Evolutionary conservation across 2,113 vertebrate species (phyloP).

Genomic region (Chlorodrepanis virens): DNA sequence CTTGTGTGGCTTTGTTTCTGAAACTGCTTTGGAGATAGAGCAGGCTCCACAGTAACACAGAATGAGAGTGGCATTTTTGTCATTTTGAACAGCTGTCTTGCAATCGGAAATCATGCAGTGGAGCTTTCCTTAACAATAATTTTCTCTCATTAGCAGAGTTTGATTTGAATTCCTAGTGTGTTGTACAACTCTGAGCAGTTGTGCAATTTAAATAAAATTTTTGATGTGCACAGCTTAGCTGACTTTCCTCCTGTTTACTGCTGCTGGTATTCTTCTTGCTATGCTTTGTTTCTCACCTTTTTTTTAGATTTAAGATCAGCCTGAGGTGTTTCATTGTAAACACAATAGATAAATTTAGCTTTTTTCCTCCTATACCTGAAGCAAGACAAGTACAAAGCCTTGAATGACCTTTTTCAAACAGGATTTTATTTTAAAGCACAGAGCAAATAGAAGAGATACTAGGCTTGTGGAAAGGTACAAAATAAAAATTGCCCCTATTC

Average conservation of each 20-base stretch:
- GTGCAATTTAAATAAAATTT: not conserved
- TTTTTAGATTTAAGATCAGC: not conserved
- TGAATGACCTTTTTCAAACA: not conserved
- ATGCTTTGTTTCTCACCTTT: not conserved
- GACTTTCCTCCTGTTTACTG: not conserved
- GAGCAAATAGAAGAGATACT: not conserved
- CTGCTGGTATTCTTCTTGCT: not conserved
- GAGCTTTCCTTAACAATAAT: not conserved
- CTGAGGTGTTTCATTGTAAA: not conserved
- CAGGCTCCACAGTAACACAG: not conserved
- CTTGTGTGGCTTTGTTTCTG: not conserved
- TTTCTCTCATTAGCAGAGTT: not conserved
- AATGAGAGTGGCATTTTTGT: not conserved
- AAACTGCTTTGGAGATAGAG: not conserved
- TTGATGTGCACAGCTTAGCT: not conserved
- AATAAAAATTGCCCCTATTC: not conserved
- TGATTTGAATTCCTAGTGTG: not conserved
- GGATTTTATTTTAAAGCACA: not conserved
- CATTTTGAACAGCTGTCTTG: not conserved
- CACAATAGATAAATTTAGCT: not conserved
- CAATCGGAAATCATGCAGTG: not conserved
- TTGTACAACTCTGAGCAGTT: not conserved
- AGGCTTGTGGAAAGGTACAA: not conserved
- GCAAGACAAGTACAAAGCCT: not conserved
- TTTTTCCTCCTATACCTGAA: not conserved